Evolutionary conservation across 1,140 invertebrate genomes (phyloP), one percentile per base, ranked within the genome.

Genomic region (Oncopodura yosiiana): DNA sequence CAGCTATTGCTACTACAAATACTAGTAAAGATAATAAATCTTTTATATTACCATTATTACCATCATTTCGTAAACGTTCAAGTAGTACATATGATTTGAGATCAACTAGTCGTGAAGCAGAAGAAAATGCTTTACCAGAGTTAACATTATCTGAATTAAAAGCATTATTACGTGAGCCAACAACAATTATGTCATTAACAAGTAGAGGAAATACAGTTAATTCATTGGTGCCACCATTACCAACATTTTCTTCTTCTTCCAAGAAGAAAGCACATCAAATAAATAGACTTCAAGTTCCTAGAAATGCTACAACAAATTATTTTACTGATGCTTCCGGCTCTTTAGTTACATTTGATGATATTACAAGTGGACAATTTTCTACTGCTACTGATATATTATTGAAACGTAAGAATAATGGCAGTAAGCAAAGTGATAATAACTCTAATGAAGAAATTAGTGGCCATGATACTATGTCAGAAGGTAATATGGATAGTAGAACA

Each of bases 61-160:
- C 16, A 19, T 32, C 44, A 19, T 30, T n/a, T 8, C 21, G 44
- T 19, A 27, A 30, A 2, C 30, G 44, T 27, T 46, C 44, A 30
- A 46, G 26, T 19, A 46, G 44, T 14, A 32, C 23, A 16, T 46
- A 27, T 21, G 44, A 30, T n/a, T 30, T 30, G 21, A n/a, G n/a
- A 46, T 27, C 16, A 12, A 12, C 29, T 32, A n/a, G 27, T 9
- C 3, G 8, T 18, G 44, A 46, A 14, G 44, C 18, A 6, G 34
- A 26, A 12, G 42, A 44, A 21, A 34, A 2, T 11, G 23, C 0
- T n/a, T 38, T 49, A 36, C 46, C 46, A 23, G 46, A 49, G 34
- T 23, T 49, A 6, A 49, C 46, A 21, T 49, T 49, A 2, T 14
- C 32, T 27, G 46, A 49, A 23, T 38, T 49, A 21, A 49, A 19